Percentiles rank a stretch among this genome's conserved stretches.
Conservation (phyloP, 2,113 vertebrate species). For the Gymnobelideus leadbeateri region DNA sequence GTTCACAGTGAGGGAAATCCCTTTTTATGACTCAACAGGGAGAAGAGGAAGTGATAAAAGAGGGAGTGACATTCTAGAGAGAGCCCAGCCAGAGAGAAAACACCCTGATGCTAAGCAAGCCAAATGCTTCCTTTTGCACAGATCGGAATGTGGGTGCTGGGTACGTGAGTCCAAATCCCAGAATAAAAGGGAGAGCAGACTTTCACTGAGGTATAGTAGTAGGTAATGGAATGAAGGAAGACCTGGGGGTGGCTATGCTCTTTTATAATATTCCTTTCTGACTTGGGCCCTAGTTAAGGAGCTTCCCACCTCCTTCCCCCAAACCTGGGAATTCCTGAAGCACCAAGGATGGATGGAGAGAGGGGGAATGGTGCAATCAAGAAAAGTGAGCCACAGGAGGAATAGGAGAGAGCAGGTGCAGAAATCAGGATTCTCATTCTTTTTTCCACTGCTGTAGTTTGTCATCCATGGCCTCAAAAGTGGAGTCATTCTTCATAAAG, state of each 20-base stretch:
- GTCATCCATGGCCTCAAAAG: slow-evolving; percentile 91
- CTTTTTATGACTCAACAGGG: no score
- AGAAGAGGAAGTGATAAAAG: no score
- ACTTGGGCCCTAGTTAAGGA: background rate
- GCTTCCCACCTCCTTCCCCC: no score
- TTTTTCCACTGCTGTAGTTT: slow-evolving; percentile 91
- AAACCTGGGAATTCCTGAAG: background rate
- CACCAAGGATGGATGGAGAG: background rate
- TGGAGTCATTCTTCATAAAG: slow-evolving; percentile 95
- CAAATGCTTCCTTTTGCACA: background rate
- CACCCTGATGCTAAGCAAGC: no score
- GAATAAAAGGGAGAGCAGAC: no score
- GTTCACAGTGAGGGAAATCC: no score
- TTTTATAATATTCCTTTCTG: background rate
- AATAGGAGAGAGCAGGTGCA: background rate
- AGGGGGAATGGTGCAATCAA: accelerated
- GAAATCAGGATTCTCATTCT: slow-evolving; percentile 61
- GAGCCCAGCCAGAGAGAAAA: background rate
- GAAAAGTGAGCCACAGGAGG: background rate
- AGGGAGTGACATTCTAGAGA: no score
- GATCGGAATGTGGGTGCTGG: background rate
- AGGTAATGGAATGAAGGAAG: background rate
- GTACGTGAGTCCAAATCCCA: no score
- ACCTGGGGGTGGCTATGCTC: no score
- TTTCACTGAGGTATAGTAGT: no score